Conservation (phyloP, 2,888 invertebrate genomes). For the Brachynemurus nebulosus region DNA sequence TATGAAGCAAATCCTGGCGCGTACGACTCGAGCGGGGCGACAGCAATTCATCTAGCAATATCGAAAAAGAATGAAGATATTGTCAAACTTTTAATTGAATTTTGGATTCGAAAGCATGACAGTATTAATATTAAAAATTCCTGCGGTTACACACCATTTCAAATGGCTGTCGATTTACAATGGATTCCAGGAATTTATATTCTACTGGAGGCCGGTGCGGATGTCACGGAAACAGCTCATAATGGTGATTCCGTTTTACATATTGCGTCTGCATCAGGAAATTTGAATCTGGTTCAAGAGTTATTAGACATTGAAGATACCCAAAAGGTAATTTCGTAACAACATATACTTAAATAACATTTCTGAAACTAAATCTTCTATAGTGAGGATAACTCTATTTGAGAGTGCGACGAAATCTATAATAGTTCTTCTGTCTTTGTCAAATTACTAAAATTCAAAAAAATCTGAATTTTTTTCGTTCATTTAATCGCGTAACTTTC, state of each 20-base stretch:
- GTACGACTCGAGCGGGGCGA: slow-evolving; percentile 33
- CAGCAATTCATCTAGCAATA: slow-evolving; percentile 39
- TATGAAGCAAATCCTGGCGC: slow-evolving; percentile 32
- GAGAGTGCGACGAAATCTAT: no score
- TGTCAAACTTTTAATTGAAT: slow-evolving; percentile 28
- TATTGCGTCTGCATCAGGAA: slow-evolving; percentile 37
- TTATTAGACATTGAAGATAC: slow-evolving; percentile 36
- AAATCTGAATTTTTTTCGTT: no score
- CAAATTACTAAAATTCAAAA: no score
- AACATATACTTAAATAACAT: no score
- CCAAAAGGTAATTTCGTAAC: slow-evolving; percentile 18
- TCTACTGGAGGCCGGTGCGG: slow-evolving; percentile 38
- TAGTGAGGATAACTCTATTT: no score
- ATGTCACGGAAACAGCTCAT: slow-evolving; percentile 29
- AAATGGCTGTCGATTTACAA: slow-evolving; percentile 35
- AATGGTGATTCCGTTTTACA: slow-evolving; percentile 40
- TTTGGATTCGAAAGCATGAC: slow-evolving; percentile 6
- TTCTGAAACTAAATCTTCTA: no score
- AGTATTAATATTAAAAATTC: slow-evolving; percentile 20
- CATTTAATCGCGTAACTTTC: no score
- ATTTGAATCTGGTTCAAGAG: slow-evolving; percentile 36
- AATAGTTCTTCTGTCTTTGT: no score
- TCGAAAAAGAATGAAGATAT: slow-evolving; percentile 32
- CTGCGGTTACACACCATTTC: slow-evolving; percentile 38
- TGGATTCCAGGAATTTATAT: slow-evolving; percentile 40